Conservation (phyloP, 2,113 vertebrate genomes). For the Sorex fumeus region DNA sequence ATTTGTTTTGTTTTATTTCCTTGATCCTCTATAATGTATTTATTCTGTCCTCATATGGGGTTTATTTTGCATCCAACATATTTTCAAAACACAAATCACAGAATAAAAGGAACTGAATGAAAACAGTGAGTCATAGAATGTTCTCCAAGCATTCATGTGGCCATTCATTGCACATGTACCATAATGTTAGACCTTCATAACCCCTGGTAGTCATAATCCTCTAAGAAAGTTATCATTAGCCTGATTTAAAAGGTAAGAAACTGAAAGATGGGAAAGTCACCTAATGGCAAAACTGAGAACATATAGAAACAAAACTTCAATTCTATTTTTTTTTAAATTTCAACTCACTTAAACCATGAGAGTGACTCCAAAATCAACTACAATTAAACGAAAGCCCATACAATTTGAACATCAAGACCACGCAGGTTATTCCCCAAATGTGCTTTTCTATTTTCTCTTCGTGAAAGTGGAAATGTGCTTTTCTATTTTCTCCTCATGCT, state of each 20-base stretch:
- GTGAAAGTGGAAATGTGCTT: no score
- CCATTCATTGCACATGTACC: background rate
- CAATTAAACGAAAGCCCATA: background rate
- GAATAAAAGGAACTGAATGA: background rate
- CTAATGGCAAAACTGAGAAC: background rate
- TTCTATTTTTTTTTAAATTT: background rate
- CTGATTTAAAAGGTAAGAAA: constrained; percentile 20
- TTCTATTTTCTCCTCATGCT: background rate
- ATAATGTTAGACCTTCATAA: background rate
- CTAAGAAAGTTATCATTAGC: background rate
- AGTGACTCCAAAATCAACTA: background rate
- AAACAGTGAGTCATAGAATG: background rate
- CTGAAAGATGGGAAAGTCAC: background rate
- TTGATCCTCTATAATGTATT: background rate
- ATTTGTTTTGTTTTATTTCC: background rate
- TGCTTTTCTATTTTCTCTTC: background rate
- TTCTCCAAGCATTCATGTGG: background rate
- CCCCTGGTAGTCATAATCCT: background rate
- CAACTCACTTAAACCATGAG: background rate
- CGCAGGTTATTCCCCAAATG: background rate
- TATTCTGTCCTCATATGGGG: background rate
- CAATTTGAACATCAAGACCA: background rate
- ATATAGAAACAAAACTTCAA: background rate
- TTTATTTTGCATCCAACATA: background rate
- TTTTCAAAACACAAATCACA: constrained; percentile 32